Percentiles rank a stretch among this genome's conserved stretches.
These are phyloP conservation scores for Cyaniris semiargus DNA, from an alignment of 2,888 invertebrate genomes.

Conservation along the genomic window DNA sequence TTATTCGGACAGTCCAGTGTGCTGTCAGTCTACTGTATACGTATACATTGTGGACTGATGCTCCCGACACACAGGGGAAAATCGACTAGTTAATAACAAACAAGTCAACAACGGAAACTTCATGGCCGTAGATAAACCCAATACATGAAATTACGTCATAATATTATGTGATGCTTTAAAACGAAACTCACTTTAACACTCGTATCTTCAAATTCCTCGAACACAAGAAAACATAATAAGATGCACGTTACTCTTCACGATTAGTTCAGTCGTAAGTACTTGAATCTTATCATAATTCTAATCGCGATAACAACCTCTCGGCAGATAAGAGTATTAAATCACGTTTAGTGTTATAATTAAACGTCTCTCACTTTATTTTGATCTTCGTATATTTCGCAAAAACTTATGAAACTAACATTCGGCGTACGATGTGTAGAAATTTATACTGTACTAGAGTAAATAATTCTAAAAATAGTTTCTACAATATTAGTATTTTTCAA, in stretches of 20 bases:
- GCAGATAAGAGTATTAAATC: slow-evolving; percentile 21
- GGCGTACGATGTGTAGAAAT: neutral
- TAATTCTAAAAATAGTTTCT: neutral
- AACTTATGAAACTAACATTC: neutral
- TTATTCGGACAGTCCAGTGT: neutral
- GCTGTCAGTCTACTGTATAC: neutral
- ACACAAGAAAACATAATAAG: slow-evolving; percentile 16
- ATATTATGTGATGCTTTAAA: neutral
- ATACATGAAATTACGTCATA: neutral
- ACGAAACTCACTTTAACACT: slow-evolving; percentile 13
- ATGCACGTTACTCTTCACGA: slow-evolving; percentile 20
- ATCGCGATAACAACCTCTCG: slow-evolving; percentile 22
- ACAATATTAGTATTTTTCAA: slow-evolving; percentile 2
- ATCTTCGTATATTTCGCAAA: neutral
- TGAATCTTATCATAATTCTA: slow-evolving; percentile 26
- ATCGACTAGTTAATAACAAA: slow-evolving; percentile 7
- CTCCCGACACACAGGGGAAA: slow-evolving; percentile 1
- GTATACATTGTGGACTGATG: neutral
- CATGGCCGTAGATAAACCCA: neutral
- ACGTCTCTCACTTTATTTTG: neutral
- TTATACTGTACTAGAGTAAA: neutral
- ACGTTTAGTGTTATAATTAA: slow-evolving; percentile 22
- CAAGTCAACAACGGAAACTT: slow-evolving; percentile 25
- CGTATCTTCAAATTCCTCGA: neutral
- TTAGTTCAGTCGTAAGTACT: slow-evolving; percentile 14